Evolutionary conservation across 2,888 invertebrate species (phyloP), one percentile per base, ranked within the genome.

Genomic region (Omphaloscelis lunosa): DNA sequence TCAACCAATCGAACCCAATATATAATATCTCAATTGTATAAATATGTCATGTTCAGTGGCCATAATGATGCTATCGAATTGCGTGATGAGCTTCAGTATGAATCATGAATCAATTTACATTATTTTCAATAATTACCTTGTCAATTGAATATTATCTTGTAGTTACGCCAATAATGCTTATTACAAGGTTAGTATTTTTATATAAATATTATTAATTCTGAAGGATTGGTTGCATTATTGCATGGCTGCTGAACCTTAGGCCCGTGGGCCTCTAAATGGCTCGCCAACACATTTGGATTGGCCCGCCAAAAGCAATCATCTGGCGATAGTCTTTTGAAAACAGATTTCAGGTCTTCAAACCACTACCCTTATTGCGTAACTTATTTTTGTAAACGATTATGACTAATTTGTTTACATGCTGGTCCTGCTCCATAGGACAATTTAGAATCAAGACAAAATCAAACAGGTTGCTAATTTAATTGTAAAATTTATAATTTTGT

Each of bases 31-130:
- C 62, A 63, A 51, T 75, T 61, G 53, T 51, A 59, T 27, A 45
- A 48, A 72, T 59, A 61, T 82, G 9, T 6, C 83, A 82, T 84
- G 86, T 59, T 70, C 27, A 72, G 9, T 56, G 39, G n/a, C 34
- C 48, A 72, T 85, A 71, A 56, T 93, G 75, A 87, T 90, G 29
- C 3, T 66, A 79, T 79, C 79, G 27, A 8, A 61, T 81, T 12
- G 51, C 79, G 45, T 79, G 82, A 53, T 75, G 34, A 53, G 45
- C 23, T 20, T 41, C n/a, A 15, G 59, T 34, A 17, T 11, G 12
- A 51, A 51, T 53, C 39, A 12, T 9, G 82, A 81, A 65, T 51
- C 20, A 51, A 51, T 48, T n/a, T 41, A 34, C 7, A 4, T 39
- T 9, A 27, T 75, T 53, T 59, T 23, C 63, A 53, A 73, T 81